These are phyloP conservation scores for Apocheima hispidaria DNA, from an alignment of 2,888 invertebrate species.

Conservation along the genomic window DNA sequence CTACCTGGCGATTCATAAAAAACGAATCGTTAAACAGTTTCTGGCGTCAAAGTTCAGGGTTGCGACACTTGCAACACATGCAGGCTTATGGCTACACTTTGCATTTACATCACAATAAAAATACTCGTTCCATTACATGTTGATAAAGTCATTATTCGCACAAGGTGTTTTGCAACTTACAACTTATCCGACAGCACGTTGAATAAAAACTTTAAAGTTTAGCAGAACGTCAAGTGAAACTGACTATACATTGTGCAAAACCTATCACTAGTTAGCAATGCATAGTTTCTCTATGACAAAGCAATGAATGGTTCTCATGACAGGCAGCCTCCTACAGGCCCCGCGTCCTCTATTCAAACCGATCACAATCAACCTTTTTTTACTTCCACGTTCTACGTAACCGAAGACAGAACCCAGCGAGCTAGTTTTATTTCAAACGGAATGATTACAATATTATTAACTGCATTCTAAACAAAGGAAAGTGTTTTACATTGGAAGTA, in stretches of 20 bases:
- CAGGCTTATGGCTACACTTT: slow-evolving; percentile 60
- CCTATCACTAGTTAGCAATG: slow-evolving; percentile 65
- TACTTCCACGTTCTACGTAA: slow-evolving; percentile 39
- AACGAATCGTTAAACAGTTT: slow-evolving; percentile 24
- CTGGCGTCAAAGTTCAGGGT: slow-evolving; percentile 54
- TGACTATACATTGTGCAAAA: slow-evolving; percentile 65
- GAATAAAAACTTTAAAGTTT: slow-evolving; percentile 37
- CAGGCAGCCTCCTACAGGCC: too few species aligned
- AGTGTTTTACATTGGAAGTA: slow-evolving; percentile 41
- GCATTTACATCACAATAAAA: slow-evolving; percentile 53
- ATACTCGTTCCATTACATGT: slow-evolving; percentile 49
- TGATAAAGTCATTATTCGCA: slow-evolving; percentile 29
- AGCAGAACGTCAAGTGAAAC: slow-evolving; percentile 62
- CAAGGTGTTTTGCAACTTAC: slow-evolving; percentile 37
- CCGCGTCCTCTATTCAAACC: slow-evolving; percentile 47
- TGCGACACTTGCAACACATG: slow-evolving; percentile 47
- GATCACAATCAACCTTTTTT: slow-evolving; percentile 39
- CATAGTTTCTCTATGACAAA: slow-evolving; percentile 56
- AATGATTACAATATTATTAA: slow-evolving; percentile 21
- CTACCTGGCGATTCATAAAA: slow-evolving; percentile 1
- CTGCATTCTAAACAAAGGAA: slow-evolving; percentile 24
- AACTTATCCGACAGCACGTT: slow-evolving; percentile 48
- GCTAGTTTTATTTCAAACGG: slow-evolving; percentile 17
- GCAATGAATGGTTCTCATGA: slow-evolving; percentile 71
- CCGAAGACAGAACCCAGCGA: slow-evolving; percentile 27